Conservation (phyloP, 1,140 invertebrate genomes). For the Listronotus oregonensis region DNA sequence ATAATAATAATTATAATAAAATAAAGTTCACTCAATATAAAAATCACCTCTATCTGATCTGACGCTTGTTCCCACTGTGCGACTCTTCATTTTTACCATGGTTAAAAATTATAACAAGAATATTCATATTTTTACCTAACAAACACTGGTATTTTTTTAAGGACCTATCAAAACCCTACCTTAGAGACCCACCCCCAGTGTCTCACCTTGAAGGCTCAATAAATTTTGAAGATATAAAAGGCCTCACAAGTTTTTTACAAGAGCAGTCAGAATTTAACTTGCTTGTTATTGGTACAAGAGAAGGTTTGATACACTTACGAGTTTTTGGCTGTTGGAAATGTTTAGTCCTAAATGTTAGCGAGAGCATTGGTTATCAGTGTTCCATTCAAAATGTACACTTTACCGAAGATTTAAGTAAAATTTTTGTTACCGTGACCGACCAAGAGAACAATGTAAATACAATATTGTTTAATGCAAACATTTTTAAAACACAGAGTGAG, state of each 20-base stretch:
- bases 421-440: constrained; percentile 63
- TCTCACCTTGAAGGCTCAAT: constrained; percentile 57
- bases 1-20: too few relatives aligned
- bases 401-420: constrained; percentile 64
- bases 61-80: too few relatives aligned
- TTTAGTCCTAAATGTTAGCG: constrained; percentile 69
- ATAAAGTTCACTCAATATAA: too few relatives aligned
- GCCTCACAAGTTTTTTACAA: constrained; percentile 64
- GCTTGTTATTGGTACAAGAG: constrained; percentile 76
- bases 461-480: constrained; percentile 67
- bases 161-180: constrained; percentile 62
- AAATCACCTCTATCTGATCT: too few relatives aligned
- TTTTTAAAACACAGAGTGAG: constrained; percentile 67
- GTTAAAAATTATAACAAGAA: too few relatives aligned
- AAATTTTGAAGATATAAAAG: constrained; percentile 64
- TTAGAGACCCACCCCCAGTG: constrained; percentile 58
- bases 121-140: constrained; percentile 2
- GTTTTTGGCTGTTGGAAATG: constrained; percentile 85
- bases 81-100: too few relatives aligned
- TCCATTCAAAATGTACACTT: constrained; percentile 65
- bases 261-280: constrained; percentile 76
- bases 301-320: constrained; percentile 74
- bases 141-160: constrained; percentile 49
- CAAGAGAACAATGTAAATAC: constrained; percentile 60
- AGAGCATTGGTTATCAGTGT: constrained; percentile 61